Evolutionary conservation across 1,140 invertebrate genomes (phyloP).

Genomic region (Drosophila setifemur): DNA sequence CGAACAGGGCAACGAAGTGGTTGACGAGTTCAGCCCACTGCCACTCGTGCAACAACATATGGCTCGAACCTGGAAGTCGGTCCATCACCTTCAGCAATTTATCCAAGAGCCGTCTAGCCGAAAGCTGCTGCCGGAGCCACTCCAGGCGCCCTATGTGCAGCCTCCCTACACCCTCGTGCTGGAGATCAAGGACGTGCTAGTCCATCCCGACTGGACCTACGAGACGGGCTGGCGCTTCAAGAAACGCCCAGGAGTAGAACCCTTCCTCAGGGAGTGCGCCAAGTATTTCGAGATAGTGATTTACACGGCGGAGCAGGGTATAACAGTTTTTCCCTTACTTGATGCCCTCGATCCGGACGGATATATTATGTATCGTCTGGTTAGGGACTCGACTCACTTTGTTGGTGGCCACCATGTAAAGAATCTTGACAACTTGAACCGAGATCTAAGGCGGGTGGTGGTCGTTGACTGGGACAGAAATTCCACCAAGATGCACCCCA

Average conservation of each 20-base stretch:
- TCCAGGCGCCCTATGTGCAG: conserved; percentile 96
- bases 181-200: conserved; percentile 98
- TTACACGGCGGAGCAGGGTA: conserved; percentile 95
- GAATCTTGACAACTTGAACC: conserved; percentile 96
- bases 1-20: conserved; percentile 88
- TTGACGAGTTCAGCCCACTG: conserved; percentile 91
- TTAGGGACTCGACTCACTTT: conserved; percentile 97
- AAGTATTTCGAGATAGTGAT: conserved; percentile 98
- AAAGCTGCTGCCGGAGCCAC: conserved; percentile 96
- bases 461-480: conserved; percentile 97
- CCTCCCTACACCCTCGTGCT: conserved; percentile 98
- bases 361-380: conserved; percentile 94
- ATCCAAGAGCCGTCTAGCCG: conserved; percentile 97
- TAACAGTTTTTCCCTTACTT: conserved; percentile 96
- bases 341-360: conserved; percentile 95
- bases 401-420: conserved; percentile 97
- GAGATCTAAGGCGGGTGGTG: conserved; percentile 98
- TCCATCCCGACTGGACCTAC: conserved; percentile 99
- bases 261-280: conserved; percentile 95
- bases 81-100: conserved; percentile 91
- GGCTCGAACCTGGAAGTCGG: conserved; percentile 88
- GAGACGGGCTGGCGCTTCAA: conserved; percentile 93
- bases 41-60: conserved; percentile 88
- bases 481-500: conserved; percentile 93
- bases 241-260: conserved; percentile 98